These are phyloP conservation scores for Arenaria interpres DNA, from an alignment of 2,113 vertebrate species.

Conservation along the genomic window DNA sequence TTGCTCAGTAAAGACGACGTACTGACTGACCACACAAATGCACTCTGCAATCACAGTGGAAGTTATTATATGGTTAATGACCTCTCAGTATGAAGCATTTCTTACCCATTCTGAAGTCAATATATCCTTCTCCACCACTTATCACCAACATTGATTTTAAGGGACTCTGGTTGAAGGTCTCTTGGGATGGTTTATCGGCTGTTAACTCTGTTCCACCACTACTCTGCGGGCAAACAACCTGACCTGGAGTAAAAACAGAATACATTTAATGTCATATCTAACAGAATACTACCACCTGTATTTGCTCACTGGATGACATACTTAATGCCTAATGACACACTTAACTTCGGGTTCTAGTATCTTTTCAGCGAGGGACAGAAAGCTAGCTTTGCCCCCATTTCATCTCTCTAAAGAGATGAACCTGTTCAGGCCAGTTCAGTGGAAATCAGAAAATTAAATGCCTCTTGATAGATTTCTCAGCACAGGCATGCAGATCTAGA, in stretches of 20 bases:
- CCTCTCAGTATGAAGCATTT: not conserved
- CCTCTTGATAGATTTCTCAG: not conserved
- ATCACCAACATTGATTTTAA: conserved; percentile 90
- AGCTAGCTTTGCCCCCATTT: not conserved
- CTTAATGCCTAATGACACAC: not conserved
- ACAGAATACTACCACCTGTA: not conserved
- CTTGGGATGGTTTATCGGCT: conserved; percentile 76
- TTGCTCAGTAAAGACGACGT: not conserved
- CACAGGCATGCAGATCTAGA: not conserved
- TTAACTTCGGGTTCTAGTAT: not conserved
- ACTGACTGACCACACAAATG: not conserved
- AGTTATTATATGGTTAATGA: not conserved
- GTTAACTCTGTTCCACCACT: conserved; percentile 72
- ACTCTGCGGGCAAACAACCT: conserved; percentile 79
- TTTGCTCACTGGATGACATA: not conserved
- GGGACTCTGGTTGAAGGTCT: conserved; percentile 76
- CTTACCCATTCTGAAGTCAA: conserved; percentile 99
- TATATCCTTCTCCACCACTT: conserved; percentile 99
- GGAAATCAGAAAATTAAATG: not conserved
- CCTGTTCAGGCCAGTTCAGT: not conserved
- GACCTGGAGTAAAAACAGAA: conserved; percentile 78
- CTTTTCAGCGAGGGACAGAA: not conserved
- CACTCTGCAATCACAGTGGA: not conserved
- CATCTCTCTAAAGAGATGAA: not conserved
- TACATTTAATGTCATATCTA: not conserved